These are phyloP conservation scores for Chelon auratus DNA, from an alignment of 2,797 vertebrate genomes.

Conservation along the genomic window DNA sequence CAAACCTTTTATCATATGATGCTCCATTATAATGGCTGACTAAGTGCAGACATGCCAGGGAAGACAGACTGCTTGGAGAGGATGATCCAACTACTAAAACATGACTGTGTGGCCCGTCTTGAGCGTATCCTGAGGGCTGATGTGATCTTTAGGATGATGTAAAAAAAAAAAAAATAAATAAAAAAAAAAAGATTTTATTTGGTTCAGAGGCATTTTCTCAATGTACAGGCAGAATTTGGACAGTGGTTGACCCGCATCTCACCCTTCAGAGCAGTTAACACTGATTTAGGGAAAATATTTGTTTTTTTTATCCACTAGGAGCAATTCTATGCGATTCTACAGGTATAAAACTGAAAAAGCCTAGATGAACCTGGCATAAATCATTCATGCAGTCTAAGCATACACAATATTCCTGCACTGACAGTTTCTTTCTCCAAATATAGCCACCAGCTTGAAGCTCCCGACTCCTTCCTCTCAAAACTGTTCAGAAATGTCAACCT, in stretches of 20 bases:
- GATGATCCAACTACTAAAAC: constrained; percentile 52
- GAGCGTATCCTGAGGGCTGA: constrained; percentile 49
- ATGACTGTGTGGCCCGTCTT: constrained; percentile 31
- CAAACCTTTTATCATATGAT: constrained; percentile 44
- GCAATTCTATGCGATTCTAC: constrained; percentile 24
- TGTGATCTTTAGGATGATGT: constrained; percentile 61
- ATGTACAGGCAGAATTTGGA: constrained; percentile 36
- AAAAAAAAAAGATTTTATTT: constrained; percentile 19
- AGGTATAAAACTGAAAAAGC: constrained; percentile 29
- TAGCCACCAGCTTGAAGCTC: constrained; percentile 2
- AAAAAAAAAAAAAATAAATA: constrained; percentile 29
- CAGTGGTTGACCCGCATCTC: constrained; percentile 53
- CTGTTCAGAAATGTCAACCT: constrained; percentile 17
- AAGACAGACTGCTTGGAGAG: constrained; percentile 33
- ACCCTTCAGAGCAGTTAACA: constrained; percentile 50
- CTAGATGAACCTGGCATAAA: constrained; percentile 34
- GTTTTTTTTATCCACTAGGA: constrained; percentile 59
- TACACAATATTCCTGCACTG: background rate
- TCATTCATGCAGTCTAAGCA: constrained; percentile 26
- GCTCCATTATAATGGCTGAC: constrained; percentile 42
- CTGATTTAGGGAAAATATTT: constrained; percentile 61
- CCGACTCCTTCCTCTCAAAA: background rate
- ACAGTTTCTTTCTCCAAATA: constrained; percentile 14
- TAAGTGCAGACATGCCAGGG: constrained; percentile 33
- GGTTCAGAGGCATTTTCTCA: constrained; percentile 59